Evolutionary conservation across 2,797 vertebrate genomes (phyloP), one percentile per base, ranked within the genome.

Genomic region (Gambelia wislizenii): DNA sequence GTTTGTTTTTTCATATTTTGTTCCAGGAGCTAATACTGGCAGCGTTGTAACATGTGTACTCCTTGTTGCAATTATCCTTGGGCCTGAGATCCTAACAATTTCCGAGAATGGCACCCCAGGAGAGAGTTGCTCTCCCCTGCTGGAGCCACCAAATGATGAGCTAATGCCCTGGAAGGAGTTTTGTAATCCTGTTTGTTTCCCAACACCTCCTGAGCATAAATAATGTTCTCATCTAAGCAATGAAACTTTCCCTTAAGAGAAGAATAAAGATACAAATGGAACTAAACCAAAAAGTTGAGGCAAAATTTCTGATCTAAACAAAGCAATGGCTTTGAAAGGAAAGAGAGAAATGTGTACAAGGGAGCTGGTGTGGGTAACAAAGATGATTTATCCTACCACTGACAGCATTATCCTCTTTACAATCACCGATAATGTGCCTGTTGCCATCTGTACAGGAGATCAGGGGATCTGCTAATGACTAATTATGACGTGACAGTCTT

Each of bases 381-480:
- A 94, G 94, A 94, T 93, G 93, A 95, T 95, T 94, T 95, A 94
- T 94, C 85, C 92, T 88, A 91, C 56, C 4, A 4, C 93, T 91
- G 87, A 91, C 89, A 93, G 89, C 84, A 93, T 96, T 93, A 96
- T 95, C 95, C 93, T 95, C 95, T 96, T 95, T 95, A 89, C 84
- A 87, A 93, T 52, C 89, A 87, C 82, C 70, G 88, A 87, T 84
- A 90, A 94, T 79, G 89, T 94, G 92, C 87, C 61, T 72, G 78
- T 85, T 91, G 91, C 95, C 96, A 95, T 95, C 95, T 96, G 96
- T 74, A 94, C 89, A 91, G 91, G 88, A 92, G 92, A 95, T 95
- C 93, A 96, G 92, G 3, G 77, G 94, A 95, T 92, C 89, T 89
- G 69, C 93, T 94, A 92, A 95, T 94, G 94, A 92, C 94, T 92